Evolutionary conservation across 2,888 invertebrate species (phyloP), one percentile per base, ranked within the genome.

Genomic region (Lithophane leautieri): DNA sequence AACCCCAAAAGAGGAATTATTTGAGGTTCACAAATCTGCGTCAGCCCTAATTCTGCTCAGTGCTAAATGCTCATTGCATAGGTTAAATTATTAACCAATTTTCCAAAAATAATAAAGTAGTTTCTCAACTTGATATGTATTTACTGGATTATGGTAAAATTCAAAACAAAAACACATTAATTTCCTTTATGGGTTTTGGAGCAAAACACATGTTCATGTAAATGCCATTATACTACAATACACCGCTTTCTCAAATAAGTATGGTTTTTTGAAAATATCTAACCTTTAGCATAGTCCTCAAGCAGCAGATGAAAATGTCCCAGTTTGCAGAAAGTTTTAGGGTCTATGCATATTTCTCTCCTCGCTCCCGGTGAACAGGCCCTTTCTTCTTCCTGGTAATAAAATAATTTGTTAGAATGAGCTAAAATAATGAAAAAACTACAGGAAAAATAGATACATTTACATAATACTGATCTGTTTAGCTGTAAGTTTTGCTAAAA

Each of bases 271-370:
- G 0, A 2, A 40, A 67, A 60, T 61, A 60, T 67, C 82, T 82
- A 42, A 99, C 99, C 99, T 98, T 99, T 99, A 50, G 98, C 97
- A 97, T 98, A 99, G 92, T 99, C 99, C 94, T 99, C 99, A 28
- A 99, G 96, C 3, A 99, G 97, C 52, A 99, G 97, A 95, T 99
- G 99, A 90, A 99, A 98, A 96, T 99, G 99, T 4, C 99, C 99
- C 73, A 99, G 96, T 95, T 99, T 99, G 92, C 99, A 99, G 94
- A 98, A 99, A 4, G 99, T 98, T 93, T 98, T 98, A 1, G 98
- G 98, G 94, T 99, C 98, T 86, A 98, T 98, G 89, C 97, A 97
- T 83, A 98, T 98, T 78, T 97, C 97, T 93, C 98, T 94, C 85
- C 97, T 95, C 11, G 90, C 94, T 14, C 94, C 96, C 0, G 96